These are phyloP conservation scores for Cynodonichthys magdalenae DNA, from an alignment of 2,797 vertebrate species.

Conservation along the genomic window DNA sequence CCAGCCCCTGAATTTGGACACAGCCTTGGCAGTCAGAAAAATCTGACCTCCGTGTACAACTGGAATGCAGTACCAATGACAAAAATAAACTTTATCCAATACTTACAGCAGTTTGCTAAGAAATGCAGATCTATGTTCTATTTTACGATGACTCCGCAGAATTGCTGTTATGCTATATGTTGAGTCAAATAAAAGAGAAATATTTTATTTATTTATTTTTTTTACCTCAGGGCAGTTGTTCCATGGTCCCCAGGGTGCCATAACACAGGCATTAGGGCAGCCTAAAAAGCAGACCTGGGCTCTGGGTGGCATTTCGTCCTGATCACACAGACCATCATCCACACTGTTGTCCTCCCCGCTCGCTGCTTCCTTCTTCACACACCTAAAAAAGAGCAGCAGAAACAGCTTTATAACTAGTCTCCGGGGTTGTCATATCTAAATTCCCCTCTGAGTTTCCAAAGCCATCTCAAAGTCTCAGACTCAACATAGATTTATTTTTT, in stretches of 20 bases:
- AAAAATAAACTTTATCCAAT: too few species aligned
- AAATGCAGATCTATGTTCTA: too few species aligned
- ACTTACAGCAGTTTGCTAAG: too few species aligned
- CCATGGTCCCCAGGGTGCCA: slow-evolving; percentile 92
- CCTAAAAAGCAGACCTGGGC: slow-evolving; percentile 87
- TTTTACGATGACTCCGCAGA: too few species aligned
- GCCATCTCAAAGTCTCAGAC: slow-evolving; percentile 31
- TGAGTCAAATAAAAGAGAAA: not conserved
- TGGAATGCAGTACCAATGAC: too few species aligned
- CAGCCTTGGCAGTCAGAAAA: too few species aligned
- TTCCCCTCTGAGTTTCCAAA: slow-evolving; percentile 20
- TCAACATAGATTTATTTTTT: slow-evolving; percentile 3
- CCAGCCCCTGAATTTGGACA: too few species aligned
- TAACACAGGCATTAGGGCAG: slow-evolving; percentile 90
- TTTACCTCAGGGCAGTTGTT: slow-evolving; percentile 89
- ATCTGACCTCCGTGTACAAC: too few species aligned
- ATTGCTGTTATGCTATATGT: not conserved
- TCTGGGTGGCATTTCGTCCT: slow-evolving; percentile 81
- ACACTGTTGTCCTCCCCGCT: slow-evolving; percentile 67
- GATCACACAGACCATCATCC: slow-evolving; percentile 83
- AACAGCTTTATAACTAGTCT: slow-evolving; percentile 40
- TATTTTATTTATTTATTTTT: not conserved
- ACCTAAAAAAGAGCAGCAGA: slow-evolving; percentile 77
- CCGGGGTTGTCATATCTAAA: slow-evolving; percentile 20
- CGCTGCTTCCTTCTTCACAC: slow-evolving; percentile 79